These are phyloP conservation scores for Andrena trimmerana DNA, from an alignment of 2,888 invertebrate genomes.

Conservation along the genomic window DNA sequence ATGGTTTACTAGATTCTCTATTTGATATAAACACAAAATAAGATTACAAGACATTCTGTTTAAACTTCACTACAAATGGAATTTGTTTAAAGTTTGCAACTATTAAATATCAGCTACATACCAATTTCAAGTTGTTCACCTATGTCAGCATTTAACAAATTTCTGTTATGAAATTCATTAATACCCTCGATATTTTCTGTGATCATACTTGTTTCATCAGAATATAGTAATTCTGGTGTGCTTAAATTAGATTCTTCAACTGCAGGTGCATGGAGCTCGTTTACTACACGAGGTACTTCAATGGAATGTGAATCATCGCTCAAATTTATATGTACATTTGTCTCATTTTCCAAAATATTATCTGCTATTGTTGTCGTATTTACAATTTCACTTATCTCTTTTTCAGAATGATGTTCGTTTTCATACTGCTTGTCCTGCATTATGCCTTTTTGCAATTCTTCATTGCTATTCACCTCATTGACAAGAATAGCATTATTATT, in stretches of 20 bases:
- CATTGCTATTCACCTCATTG: neutral
- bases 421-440: neutral
- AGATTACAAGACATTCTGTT: slow-evolving; percentile 7
- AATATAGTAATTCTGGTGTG: slow-evolving; percentile 49
- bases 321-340: slow-evolving; percentile 51
- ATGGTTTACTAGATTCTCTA: slow-evolving; percentile 7
- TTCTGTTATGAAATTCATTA: slow-evolving; percentile 78
- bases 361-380: neutral
- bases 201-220: slow-evolving; percentile 70
- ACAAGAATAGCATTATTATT: neutral
- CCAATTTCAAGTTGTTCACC: slow-evolving; percentile 68
- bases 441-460: neutral
- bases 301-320: slow-evolving; percentile 40
- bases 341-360: slow-evolving; percentile 19
- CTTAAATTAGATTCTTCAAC: slow-evolving; percentile 2
- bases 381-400: neutral
- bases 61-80: slow-evolving; percentile 4
- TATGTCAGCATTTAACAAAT: slow-evolving; percentile 79
- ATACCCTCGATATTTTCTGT: slow-evolving; percentile 70
- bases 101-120: slow-evolving; percentile 29
- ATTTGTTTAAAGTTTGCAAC: neutral
- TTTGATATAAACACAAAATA: slow-evolving; percentile 23
- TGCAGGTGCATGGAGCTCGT: neutral
- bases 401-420: neutral
- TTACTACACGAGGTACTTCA: slow-evolving; percentile 37